These are phyloP conservation scores for Varanus salvator DNA, from an alignment of 2,113 vertebrate species.

Conservation along the genomic window DNA sequence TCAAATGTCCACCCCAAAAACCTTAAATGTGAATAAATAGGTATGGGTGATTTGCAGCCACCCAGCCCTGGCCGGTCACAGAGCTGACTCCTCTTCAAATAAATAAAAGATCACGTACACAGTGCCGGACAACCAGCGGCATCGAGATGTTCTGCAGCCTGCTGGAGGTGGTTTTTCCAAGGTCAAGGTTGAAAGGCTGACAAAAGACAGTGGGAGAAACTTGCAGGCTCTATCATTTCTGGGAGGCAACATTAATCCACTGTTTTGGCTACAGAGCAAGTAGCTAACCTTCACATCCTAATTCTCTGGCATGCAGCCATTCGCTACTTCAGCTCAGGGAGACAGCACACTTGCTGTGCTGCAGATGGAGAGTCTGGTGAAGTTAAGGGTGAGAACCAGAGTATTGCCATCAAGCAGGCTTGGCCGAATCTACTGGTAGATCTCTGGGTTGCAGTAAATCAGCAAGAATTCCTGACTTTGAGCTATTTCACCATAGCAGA, in stretches of 20 bases:
- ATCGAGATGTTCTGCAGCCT: not conserved
- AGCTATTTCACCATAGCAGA: not conserved
- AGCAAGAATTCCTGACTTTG: not conserved
- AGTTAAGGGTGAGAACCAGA: not conserved
- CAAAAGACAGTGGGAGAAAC: not conserved
- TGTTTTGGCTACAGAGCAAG: not conserved
- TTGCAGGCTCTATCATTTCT: accelerated
- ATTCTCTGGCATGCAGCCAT: not conserved
- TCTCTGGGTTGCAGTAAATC: not conserved
- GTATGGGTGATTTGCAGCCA: not conserved
- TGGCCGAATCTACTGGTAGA: not conserved
- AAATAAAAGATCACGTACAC: not conserved
- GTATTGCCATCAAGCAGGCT: not conserved
- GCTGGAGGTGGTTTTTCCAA: not conserved
- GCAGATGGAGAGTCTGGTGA: not conserved
- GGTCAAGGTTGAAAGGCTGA: constrained; percentile 8
- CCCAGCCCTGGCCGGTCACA: not conserved
- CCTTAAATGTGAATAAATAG: not conserved
- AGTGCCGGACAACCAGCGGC: not conserved
- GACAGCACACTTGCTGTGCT: not conserved
- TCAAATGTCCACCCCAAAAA: accelerated
- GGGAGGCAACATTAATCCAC: accelerated
- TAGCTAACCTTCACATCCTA: not conserved
- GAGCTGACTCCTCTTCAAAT: not conserved
- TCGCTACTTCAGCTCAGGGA: not conserved